Conservation (phyloP, 2,797 vertebrate species). For the Prionace glauca region DNA sequence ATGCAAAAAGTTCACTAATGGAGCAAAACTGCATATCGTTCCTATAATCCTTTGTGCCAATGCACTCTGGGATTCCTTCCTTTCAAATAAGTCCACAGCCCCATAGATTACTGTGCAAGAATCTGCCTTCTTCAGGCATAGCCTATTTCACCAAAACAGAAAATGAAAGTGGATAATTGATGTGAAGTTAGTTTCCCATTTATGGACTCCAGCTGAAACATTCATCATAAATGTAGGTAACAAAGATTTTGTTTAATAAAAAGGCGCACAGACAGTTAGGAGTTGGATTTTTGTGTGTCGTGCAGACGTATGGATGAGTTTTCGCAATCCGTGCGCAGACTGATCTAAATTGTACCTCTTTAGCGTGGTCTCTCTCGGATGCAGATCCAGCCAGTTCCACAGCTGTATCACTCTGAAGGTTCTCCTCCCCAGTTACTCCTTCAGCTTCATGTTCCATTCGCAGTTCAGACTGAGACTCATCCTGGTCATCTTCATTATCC, state of each 20-base stretch:
- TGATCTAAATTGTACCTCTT: constrained; percentile 68
- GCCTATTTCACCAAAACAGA: background rate
- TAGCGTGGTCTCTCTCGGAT: constrained; percentile 76
- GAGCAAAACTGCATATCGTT: background rate
- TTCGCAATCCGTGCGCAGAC: background rate
- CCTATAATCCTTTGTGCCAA: background rate
- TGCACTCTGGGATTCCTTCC: background rate
- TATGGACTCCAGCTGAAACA: background rate
- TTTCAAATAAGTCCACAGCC: background rate
- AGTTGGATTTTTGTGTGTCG: background rate
- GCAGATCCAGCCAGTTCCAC: constrained; percentile 82
- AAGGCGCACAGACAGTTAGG: background rate
- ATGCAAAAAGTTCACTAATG: background rate
- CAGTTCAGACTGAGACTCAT: constrained; percentile 61
- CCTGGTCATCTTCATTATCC: constrained; percentile 56
- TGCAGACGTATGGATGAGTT: background rate
- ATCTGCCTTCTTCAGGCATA: background rate
- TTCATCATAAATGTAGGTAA: background rate
- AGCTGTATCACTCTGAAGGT: constrained; percentile 78
- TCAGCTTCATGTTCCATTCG: constrained; percentile 72
- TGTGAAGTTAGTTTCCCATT: background rate
- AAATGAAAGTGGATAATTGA: background rate
- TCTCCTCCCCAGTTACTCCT: constrained; percentile 79
- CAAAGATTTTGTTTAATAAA: background rate
- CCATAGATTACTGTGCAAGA: background rate